These are phyloP conservation scores for Mythimna ferrago DNA, from an alignment of 2,888 invertebrate genomes.

Conservation along the genomic window DNA sequence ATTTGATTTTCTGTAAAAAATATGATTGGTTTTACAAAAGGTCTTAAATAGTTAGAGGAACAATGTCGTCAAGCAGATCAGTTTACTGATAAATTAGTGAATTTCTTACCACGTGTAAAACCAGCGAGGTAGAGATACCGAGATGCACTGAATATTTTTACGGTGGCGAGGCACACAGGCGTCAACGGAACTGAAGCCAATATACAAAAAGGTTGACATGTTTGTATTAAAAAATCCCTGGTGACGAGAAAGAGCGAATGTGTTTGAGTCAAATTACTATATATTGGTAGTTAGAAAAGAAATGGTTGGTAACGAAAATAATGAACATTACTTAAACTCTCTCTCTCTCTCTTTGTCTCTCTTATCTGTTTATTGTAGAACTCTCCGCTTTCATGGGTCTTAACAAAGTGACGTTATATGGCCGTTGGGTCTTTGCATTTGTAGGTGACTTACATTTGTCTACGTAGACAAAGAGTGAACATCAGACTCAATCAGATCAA, in stretches of 20 bases:
- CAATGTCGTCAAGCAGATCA: not conserved
- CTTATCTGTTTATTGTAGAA: no score
- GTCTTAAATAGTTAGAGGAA: no score
- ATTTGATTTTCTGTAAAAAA: conserved; percentile 68
- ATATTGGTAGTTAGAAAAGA: no score
- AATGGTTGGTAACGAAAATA: no score
- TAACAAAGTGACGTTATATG: no score
- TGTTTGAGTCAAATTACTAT: not conserved
- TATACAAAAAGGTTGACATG: not conserved
- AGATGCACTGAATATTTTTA: conserved; percentile 63
- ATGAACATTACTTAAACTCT: no score
- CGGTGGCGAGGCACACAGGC: conserved; percentile 74
- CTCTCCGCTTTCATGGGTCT: no score
- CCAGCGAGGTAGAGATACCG: conserved; percentile 73
- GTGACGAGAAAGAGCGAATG: not conserved
- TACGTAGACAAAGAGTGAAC: not conserved
- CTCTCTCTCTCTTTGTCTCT: no score
- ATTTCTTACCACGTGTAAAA: conserved; percentile 75
- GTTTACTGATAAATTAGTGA: not conserved
- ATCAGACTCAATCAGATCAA: not conserved
- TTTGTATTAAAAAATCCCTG: not conserved
- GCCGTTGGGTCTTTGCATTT: not conserved
- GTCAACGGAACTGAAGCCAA: conserved; percentile 61
- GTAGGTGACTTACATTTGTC: not conserved
- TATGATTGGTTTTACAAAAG: not conserved